Percentiles rank a stretch among this genome's conserved stretches.
Conservation (phyloP, 2,113 vertebrate species). For the Marmota monax region DNA sequence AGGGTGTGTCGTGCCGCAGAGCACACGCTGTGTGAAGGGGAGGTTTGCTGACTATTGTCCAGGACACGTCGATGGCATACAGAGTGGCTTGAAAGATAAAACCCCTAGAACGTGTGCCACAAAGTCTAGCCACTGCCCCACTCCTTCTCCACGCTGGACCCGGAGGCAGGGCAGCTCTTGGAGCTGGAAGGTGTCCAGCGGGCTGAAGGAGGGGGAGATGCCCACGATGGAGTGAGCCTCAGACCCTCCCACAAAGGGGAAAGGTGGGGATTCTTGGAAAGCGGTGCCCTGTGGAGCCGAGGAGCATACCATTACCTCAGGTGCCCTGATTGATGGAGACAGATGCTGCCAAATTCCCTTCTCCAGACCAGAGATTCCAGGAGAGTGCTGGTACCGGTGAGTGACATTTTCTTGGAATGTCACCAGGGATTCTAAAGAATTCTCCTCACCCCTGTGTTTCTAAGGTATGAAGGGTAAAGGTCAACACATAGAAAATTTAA, state of each 20-base stretch:
- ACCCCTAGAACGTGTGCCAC: neutral
- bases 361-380: constrained; percentile 49
- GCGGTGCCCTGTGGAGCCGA: neutral
- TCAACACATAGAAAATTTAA: neutral
- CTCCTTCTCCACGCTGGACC: neutral
- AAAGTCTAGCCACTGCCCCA: neutral
- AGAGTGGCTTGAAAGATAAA: neutral
- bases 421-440: constrained; percentile 46
- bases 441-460: neutral
- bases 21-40: rapidly evolving
- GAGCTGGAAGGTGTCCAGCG: neutral
- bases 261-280: neutral
- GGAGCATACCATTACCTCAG: neutral
- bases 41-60: neutral
- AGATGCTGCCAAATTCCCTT: constrained; percentile 17
- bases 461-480: constrained; percentile 41
- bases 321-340: constrained; percentile 48
- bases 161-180: neutral
- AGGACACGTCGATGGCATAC: rapidly evolving
- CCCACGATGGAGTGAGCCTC: neutral
- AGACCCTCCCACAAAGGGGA: neutral
- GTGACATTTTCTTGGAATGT: constrained; percentile 76
- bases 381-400: neutral
- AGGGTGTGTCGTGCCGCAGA: rapidly evolving
- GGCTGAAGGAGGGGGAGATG: neutral